Evolutionary conservation across 2,888 invertebrate species (phyloP), one percentile per base, ranked within the genome.

Genomic region (Cheilosia urbana): DNA sequence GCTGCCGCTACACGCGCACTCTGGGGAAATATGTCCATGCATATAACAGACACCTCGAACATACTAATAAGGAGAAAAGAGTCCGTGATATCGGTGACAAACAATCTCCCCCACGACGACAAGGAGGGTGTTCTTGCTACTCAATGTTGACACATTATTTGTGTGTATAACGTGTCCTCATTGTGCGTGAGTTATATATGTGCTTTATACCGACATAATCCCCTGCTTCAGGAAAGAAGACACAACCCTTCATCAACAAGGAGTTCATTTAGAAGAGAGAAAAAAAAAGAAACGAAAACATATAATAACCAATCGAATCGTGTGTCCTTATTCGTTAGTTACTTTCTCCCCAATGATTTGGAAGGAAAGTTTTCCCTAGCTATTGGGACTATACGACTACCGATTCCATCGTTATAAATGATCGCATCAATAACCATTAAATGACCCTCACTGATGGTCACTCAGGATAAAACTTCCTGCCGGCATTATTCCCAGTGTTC

Each of bases 351-450:
- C 57, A 57, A 71, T 62, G 76, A 81, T 72, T 76, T 68, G 57
- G 21, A 77, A 60, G 45, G 34, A 55, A 84, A 80, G 42, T 68
- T 76, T 78, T 76, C 69, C 77, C 69, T 53, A 69, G 37, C 37
- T 37, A 37, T 37, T 37, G 4, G 13, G 13, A 37, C 37, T 37
- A 37, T 37, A 37, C 4, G 37, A 37, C 13, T 68, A 62, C 69
- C 73, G 71, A 81, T 84, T 87, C 82, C 78, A 84, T 79, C 45
- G 79, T 88, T 87, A 88, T 88, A 88, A 88, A 88, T 88, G 88
- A 88, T 88, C 87, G 85, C 88, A 88, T 88, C 88, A 88, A 88
- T 88, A 88, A 88, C 88, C 88, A 88, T 88, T 87, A 88, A 88
- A 88, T 88, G 87, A 88, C 88, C 88, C 88, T 88, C 88, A 87